Evolutionary conservation across 1,140 invertebrate genomes (phyloP), one percentile per base, ranked within the genome.

Genomic region (Ruditapes philippinarum): DNA sequence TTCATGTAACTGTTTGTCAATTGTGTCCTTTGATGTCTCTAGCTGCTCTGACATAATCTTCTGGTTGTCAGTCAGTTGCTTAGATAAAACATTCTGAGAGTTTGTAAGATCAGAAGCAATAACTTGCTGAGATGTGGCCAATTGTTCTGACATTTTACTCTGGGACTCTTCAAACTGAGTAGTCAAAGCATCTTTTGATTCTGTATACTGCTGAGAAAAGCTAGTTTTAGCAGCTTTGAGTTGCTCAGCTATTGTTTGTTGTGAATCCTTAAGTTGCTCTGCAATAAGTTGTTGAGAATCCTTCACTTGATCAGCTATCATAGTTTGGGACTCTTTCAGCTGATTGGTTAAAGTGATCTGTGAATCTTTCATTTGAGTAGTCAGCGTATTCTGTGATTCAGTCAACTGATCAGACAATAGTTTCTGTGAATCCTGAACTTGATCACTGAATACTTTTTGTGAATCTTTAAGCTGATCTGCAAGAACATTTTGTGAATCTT

Each of bases 401-500:
- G 57, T 36, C n/a, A 88, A 70, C 49, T 88, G 85, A 25, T 88
- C 85, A 14, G 85, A 76, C 14, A 88, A 38, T 25, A 88, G 40
- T 65, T 88, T 88, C 42, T 88, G 85, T 22, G 85, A 88, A 54
- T 88, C 85, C 25, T 88, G 74, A 19, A 88, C 85, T 49, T 88
- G 85, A 25, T 88, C 85, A 68, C 85, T 78, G 25, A 88, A 88
- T 12, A 88, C 31, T 28, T 88, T 36, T 78, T 88, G 85, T 22
- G 85, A 88, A 49, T 88, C 85, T 51, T 88, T 79, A 1, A 88
- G 76, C 38, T 88, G 85, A 1, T 19, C 74, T 31, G 85, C 85
- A 12, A 88, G 25, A 62, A 88, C 60, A 79, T 88, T 79, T 38
- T 88, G 85, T 25, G 85, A 88, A 54, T 79, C 76, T 51, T 79